Evolutionary conservation across 2,113 vertebrate genomes (phyloP), one percentile per base, ranked within the genome.

Genomic region (Neopipo cinnamomea): DNA sequence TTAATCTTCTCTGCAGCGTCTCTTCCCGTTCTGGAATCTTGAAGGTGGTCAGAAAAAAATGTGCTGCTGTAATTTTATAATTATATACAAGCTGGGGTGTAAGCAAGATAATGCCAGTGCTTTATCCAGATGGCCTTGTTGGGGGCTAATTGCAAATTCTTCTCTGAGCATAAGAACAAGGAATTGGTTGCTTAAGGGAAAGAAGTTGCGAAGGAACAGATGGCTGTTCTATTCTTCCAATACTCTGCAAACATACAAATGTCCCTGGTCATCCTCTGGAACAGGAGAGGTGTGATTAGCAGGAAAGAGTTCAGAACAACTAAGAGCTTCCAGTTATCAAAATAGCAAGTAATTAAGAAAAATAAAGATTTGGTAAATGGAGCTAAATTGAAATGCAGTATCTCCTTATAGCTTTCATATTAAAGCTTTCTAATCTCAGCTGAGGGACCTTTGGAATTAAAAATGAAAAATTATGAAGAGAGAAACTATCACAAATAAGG

Each of bases 101-200:
- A 77, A 88, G 80, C 46, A 83, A 86, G 76, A 71, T 74, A 91
- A 91, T 59, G 46, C 37, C 86, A 85, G 8, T 73, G 63, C 47
- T 61, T 93, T 87, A 50, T 88, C 79, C 94, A 95, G 91, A 93
- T 56, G 47, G 89, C 94, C 76, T 95, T 75, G 86, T 74, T 91
- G 91, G 86, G 39, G 70, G 91, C 73, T 97, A 96, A 97, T 95
- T 95, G 65, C 86, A 87, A 93, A 87, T 92, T 93, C 80, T 89
- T 80, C 79, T 70, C 55, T 63, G 71, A 93, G 86, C 74, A 62
- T 27, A 46, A 88, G 92, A 96, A 92, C 84, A 87, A 87, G 56
- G 61, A 95, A 93, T 78, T 85, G 73, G 61, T 91, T 95, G 95
- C 96, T 95, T 92, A 75, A 95, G 94, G 96, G 93, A 89, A 92